Conservation (phyloP, 2,113 vertebrate genomes). For the Progne subis region DNA sequence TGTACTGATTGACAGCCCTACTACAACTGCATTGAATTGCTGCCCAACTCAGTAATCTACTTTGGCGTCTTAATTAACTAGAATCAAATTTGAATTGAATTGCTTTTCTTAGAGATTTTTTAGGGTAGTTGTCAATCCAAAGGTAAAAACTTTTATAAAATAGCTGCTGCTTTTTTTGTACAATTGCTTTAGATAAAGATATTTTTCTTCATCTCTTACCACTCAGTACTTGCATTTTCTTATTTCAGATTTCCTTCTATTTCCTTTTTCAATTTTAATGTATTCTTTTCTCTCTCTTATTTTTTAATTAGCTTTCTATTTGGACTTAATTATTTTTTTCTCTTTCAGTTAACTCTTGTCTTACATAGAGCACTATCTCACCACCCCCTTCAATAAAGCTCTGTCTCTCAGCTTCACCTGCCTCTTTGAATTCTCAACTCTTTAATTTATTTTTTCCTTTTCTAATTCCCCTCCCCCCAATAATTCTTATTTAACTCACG, state of each 20-base stretch:
- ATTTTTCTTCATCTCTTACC: constrained; percentile 55
- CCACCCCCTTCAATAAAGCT: constrained; percentile 38
- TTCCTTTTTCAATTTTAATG: constrained; percentile 49
- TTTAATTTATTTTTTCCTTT: constrained; percentile 31
- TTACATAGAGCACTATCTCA: constrained; percentile 41
- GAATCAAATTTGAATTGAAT: constrained; percentile 58
- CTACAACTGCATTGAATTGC: constrained; percentile 45
- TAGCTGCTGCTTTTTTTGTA: constrained; percentile 33
- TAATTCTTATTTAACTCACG: constrained; percentile 29
- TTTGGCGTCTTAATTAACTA: constrained; percentile 61
- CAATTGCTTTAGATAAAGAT: constrained; percentile 51
- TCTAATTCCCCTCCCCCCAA: neutral
- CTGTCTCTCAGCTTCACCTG: constrained; percentile 31
- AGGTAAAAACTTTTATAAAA: constrained; percentile 58
- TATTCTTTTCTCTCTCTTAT: constrained; percentile 49
- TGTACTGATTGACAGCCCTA: constrained; percentile 39
- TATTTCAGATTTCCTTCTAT: constrained; percentile 35
- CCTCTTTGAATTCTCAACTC: constrained; percentile 19
- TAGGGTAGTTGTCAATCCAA: constrained; percentile 51
- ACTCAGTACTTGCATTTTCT: constrained; percentile 35
- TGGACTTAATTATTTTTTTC: constrained; percentile 62
- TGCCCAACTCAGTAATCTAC: constrained; percentile 53
- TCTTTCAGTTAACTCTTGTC: constrained; percentile 45
- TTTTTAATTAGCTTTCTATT: constrained; percentile 59
- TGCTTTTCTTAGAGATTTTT: constrained; percentile 51